Percentiles rank a stretch among this genome's conserved stretches.
Conservation (phyloP, 2,888 invertebrate species). For the Eudasyphora cyanicolor region DNA sequence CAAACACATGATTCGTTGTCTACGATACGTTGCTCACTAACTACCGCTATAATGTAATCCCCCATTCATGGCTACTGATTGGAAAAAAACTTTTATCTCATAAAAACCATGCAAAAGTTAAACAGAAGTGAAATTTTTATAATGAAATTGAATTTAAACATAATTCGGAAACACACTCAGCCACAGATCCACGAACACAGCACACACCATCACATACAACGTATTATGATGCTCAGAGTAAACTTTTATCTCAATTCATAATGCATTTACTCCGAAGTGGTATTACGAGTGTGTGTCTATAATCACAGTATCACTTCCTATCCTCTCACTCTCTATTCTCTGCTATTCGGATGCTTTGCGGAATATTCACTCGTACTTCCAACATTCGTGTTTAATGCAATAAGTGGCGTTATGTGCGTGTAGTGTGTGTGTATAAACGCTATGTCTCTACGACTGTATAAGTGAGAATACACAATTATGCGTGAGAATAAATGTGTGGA, state of each 20-base stretch:
- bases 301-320: background rate
- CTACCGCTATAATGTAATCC: too few relatives aligned
- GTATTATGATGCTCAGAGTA: background rate
- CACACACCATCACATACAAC: background rate
- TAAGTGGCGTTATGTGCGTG: background rate
- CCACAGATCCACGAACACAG: background rate
- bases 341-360: too few relatives aligned
- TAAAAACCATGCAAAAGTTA: background rate
- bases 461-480: background rate
- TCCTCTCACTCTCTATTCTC: background rate
- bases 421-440: background rate
- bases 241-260: background rate
- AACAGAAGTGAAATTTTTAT: background rate
- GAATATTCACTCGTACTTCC: background rate
- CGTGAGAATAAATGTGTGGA: too few relatives aligned
- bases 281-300: too few relatives aligned
- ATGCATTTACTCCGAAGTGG: conserved; percentile 12
- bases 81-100: too few relatives aligned
- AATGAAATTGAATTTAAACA: conserved; percentile 36
- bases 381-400: background rate
- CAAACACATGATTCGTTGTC: too few relatives aligned
- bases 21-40: too few relatives aligned
- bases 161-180: background rate
- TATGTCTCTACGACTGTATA: background rate
- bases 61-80: too few relatives aligned